Base-by-base conservation (phyloP, 2,888 invertebrate species). In the Ditylenchus weischeri region DNA sequence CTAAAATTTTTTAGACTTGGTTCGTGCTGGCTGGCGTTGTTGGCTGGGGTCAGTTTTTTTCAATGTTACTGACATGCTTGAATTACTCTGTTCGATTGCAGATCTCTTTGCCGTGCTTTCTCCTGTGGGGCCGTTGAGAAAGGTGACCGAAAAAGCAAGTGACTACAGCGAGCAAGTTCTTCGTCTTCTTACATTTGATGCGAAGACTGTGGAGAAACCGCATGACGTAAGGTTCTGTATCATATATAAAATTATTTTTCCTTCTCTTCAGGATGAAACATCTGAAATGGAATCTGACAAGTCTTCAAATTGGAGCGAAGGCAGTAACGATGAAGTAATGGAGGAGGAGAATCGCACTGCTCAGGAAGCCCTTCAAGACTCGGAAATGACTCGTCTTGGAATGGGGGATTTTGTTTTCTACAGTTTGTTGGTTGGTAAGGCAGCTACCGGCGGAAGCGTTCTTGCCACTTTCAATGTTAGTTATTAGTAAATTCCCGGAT, bases 321-420 rank as follows among this genome's bases (percentile, higher is more conserved):
- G 8, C 3, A 18, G 18, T 13, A 15, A 54, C 57, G 57, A 54
- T 15, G 59, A 36, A 19, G 19, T 35, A 11, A 11, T 15, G n/a
- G 36, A 59, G 23, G 21, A 59, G 29, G 59, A 7, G 7, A 7
- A 6, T 19, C 59, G 59, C 13, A 62, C 68, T 35, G 68, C 68
- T 7, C 29, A 69, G 29, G 68, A 68, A 19, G 68, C 68, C 13
- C 59, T 62, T 38, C 62, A 62, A 48, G 59, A 59, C 36, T 21
- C 35, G 75, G 77, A 73, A 43, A 67, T 73, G 1, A 64, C 75
- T 18, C 76, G 77, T 21, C 76, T 79, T 21, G 79, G 79, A n/a
- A 76, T 79, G 70, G 79, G 79, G 47, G 79, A 79, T 51, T 79
- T 78, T 61, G 78, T 79, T 38, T 79, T 79, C 73, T 79, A 79